phyloP scores from a whole-genome alignment of 1,140 invertebrate genomes.

The Bursaphelenchus mucronatus region DNA sequence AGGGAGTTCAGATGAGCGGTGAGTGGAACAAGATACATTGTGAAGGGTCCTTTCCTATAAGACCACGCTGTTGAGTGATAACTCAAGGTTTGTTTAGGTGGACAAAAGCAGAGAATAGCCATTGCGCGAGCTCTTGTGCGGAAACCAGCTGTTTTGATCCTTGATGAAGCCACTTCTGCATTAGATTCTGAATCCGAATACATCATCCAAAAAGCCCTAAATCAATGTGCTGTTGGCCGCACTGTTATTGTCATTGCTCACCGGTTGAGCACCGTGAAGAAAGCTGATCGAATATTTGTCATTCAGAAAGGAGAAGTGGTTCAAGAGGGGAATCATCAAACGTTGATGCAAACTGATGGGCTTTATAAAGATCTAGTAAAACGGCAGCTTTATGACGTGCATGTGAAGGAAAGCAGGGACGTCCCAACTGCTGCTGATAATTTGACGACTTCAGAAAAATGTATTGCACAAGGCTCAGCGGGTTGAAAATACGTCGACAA shows the following conservation, averaged over 20 bases:
- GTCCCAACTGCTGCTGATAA: too few relatives aligned
- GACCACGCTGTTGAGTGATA: too few relatives aligned
- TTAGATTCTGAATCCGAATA: constrained; percentile 42
- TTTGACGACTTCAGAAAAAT: too few relatives aligned
- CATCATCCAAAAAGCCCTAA: constrained; percentile 44
- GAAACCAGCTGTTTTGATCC: constrained; percentile 51
- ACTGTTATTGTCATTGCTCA: constrained; percentile 65
- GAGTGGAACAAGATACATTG: background rate
- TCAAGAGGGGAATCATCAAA: constrained; percentile 49
- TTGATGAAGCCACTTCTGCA: constrained; percentile 54
- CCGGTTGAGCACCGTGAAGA: constrained; percentile 62
- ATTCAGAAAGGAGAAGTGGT: constrained; percentile 60
- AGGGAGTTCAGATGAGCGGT: constrained; percentile 53
- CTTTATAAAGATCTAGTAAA: constrained; percentile 46
- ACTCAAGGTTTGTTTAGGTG: constrained; percentile 44
- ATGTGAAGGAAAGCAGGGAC: too few relatives aligned
- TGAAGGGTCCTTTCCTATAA: too few relatives aligned
- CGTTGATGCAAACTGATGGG: constrained; percentile 37
- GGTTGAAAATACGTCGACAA: too few relatives aligned
- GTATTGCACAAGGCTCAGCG: too few relatives aligned
- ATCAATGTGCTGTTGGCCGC: constrained; percentile 48
- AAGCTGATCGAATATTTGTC: constrained; percentile 61
- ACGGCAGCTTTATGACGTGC: constrained; percentile 19
- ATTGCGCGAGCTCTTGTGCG: constrained; percentile 57
- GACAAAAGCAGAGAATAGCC: constrained; percentile 42